These are phyloP conservation scores for Myiozetetes cayanensis DNA, from an alignment of 2,113 vertebrate species.

Conservation along the genomic window DNA sequence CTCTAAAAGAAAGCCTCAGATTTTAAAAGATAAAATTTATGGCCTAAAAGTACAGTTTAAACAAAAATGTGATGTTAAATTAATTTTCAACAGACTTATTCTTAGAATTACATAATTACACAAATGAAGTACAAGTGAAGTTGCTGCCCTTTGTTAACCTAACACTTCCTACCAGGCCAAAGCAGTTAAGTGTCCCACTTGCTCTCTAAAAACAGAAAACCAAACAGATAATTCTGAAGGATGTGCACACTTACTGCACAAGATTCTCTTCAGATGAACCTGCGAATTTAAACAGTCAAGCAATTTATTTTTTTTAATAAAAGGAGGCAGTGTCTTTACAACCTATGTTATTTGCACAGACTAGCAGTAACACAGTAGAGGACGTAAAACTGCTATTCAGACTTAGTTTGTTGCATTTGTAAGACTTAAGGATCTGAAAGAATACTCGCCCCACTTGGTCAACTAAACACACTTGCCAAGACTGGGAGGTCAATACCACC, in stretches of 20 bases:
- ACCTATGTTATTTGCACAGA: background rate
- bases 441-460: background rate
- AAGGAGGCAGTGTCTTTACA: background rate
- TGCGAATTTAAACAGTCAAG: background rate
- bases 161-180: background rate
- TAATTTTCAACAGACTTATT: background rate
- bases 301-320: background rate
- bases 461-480: background rate
- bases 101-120: background rate
- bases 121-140: background rate
- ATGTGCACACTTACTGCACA: background rate
- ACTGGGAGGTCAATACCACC: background rate
- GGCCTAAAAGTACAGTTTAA: background rate
- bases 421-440: background rate
- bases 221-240: background rate
- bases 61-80: background rate
- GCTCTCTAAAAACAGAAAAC: background rate
- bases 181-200: background rate
- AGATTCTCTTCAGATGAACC: background rate
- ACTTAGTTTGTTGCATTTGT: background rate
- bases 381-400: background rate
- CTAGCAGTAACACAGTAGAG: background rate
- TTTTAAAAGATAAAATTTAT: background rate
- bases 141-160: background rate
- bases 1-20: background rate